Conservation (phyloP, 2,888 invertebrate species). For the Caenorhabditis becei region DNA sequence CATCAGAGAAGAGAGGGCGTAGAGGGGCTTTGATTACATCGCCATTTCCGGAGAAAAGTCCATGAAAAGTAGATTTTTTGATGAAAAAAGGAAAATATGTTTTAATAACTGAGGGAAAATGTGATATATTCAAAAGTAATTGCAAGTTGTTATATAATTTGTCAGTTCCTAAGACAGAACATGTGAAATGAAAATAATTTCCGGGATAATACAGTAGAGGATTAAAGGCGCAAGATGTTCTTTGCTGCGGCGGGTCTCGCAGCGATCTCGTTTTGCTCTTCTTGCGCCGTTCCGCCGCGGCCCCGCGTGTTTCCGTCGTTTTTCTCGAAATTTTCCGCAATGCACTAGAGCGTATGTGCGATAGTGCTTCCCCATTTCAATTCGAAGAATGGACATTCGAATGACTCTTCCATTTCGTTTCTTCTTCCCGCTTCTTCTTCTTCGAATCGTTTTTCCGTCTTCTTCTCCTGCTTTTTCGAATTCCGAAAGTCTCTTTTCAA, state of each 20-base stretch:
- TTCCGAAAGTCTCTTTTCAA: not conserved
- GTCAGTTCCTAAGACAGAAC: too few species aligned
- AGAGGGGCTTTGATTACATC: conserved; percentile 26
- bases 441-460: not conserved
- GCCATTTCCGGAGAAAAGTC: conserved; percentile 9
- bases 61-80: not conserved
- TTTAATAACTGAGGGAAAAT: not conserved
- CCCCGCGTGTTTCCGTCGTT: not conserved
- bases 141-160: too few species aligned
- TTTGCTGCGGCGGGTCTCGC: not conserved
- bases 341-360: conserved; percentile 7
- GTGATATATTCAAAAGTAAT: not conserved
- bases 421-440: not conserved
- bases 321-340: not conserved
- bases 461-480: not conserved
- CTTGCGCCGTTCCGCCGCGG: not conserved
- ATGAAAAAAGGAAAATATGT: not conserved
- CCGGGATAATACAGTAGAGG: not conserved
- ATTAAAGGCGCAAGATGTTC: not conserved
- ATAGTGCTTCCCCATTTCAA: not conserved
- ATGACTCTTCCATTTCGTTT: conserved; percentile 4
- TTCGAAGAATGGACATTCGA: not conserved
- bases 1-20: conserved; percentile 13
- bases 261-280: not conserved
- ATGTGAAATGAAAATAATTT: too few species aligned